phyloP scores from a whole-genome alignment of 2,888 invertebrate genomes.

The Exocentrus adspersus region DNA sequence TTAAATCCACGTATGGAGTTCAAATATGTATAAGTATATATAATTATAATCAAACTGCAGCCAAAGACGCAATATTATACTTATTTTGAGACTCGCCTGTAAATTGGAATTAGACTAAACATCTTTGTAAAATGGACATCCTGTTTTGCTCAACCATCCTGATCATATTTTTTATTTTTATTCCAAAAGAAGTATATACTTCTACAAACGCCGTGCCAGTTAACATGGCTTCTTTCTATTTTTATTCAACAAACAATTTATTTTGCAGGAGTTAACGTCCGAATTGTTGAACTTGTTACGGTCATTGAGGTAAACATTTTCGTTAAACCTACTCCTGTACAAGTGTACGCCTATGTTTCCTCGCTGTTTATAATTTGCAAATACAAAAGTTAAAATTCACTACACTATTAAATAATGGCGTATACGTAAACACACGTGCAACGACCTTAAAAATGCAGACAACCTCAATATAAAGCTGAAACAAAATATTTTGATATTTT shows the following conservation, averaged over 20 bases:
- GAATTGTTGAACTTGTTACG: background rate
- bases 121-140: no score
- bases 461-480: slow-evolving; percentile 31
- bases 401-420: slow-evolving; percentile 47
- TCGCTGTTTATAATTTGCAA: slow-evolving; percentile 39
- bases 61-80: no score
- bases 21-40: no score
- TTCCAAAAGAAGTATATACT: no score
- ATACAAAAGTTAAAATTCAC: slow-evolving; percentile 39
- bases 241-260: background rate
- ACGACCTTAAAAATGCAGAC: slow-evolving; percentile 46
- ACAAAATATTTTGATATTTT: slow-evolving; percentile 31
- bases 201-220: no score
- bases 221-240: background rate
- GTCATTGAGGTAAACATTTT: background rate
- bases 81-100: no score
- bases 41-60: no score
- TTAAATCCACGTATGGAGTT: no score
- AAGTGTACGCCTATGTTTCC: slow-evolving; percentile 12
- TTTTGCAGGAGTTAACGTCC: background rate
- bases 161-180: no score
- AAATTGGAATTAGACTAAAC: no score
- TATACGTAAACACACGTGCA: slow-evolving; percentile 45
- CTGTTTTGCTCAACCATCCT: no score
- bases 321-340: background rate